A percentile compares a stretch with the other conserved stretches of the same genome.
These are phyloP conservation scores for Brenthis daphne DNA, from an alignment of 2,888 invertebrate species.

Conservation along the genomic window DNA sequence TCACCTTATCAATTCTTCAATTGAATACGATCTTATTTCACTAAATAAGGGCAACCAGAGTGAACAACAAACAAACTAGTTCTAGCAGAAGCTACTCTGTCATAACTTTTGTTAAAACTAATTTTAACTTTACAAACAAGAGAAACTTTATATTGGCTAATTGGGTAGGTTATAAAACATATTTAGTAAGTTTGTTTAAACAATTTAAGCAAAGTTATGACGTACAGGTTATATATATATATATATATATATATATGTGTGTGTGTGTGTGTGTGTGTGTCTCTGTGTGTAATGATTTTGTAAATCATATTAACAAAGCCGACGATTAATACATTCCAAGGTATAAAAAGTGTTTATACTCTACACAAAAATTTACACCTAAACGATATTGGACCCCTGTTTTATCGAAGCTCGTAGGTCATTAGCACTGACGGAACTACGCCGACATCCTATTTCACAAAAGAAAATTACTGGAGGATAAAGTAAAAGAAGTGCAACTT, in stretches of 20 bases:
- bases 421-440: no score
- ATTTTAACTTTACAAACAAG: not conserved
- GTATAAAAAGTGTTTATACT: no score
- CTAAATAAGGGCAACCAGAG: no score
- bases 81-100: constrained; percentile 12
- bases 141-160: constrained; percentile 27
- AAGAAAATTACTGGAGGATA: no score
- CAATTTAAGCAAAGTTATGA: not conserved
- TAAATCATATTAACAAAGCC: not conserved
- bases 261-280: no score
- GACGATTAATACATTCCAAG: not conserved
- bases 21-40: no score
- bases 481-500: no score
- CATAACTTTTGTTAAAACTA: constrained; percentile 22
- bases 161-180: constrained; percentile 6
- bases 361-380: not conserved
- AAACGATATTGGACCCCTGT: constrained; percentile 36
- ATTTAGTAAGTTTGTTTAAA: not conserved
- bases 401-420: no score
- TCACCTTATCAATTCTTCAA: no score
- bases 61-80: no score
- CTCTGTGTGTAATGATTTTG: not conserved
- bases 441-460: no score
- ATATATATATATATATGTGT: no score
- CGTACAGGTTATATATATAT: not conserved